Base-by-base conservation (phyloP, 2,113 vertebrate genomes). In the Clarias gariepinus region DNA sequence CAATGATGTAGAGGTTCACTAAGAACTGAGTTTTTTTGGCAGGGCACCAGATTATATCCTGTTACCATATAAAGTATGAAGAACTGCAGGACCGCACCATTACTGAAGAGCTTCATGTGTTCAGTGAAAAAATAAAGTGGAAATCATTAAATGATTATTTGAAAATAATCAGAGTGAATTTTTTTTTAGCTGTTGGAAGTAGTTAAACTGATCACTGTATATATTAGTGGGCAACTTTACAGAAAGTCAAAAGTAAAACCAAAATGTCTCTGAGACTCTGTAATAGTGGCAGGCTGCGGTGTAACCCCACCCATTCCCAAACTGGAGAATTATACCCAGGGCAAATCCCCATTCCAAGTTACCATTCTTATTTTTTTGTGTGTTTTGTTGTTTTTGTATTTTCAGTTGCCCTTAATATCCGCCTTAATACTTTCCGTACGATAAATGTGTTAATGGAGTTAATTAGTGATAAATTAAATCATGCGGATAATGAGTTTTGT, bases 21-120 rank as follows among this genome's bases (percentile, higher is more conserved):
- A 13, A 53, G 74, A 23, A 52, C 74, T 84, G 81, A 86, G 85
- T 81, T 80, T 60, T 60, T 64, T 55, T 89, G 85, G 88, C 85
- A 64, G 7, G 33, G 18, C 57, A 33, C 63, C 63, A 69, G 69
- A 83, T 74, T 10, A 55, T 36, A 80, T 86, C 74, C 73, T 64
- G 63, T 73, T 77, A 57, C 78, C 71, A 57, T 74, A 52, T 82
- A 85, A 88, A 68, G 28, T 66, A n/a, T 69, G 63, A 82, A 71
- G 71, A 64, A 71, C 53, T n/a, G 18, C 76, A 86, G 53, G 63
- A 63, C 76, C 64, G 58, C 18, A 68, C 28, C 47, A 36, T 53
- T 68, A 25, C 13, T 6, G 76, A 57, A 57, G 64, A 71, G 64
- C 53, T 71, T 60, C 30, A 58, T 86, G 77, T 81, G 77, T 81